These are phyloP conservation scores for Aporophyla lueneburgensis DNA, from an alignment of 2,888 invertebrate species.

Conservation along the genomic window DNA sequence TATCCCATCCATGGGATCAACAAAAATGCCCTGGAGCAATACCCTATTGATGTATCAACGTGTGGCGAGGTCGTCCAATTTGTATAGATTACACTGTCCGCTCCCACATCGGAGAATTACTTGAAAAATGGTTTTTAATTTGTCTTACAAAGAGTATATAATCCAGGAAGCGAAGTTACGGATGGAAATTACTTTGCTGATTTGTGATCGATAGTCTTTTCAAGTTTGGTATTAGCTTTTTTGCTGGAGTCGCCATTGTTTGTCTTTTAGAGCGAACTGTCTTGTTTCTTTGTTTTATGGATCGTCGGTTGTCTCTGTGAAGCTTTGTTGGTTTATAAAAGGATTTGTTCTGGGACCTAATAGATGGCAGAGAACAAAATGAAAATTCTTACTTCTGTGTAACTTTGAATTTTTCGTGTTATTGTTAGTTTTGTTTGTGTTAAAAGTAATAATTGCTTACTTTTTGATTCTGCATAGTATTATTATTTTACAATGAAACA, in stretches of 20 bases:
- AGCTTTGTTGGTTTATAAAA: constrained; percentile 51
- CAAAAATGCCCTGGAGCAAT: constrained; percentile 67
- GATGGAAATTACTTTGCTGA: constrained; percentile 58
- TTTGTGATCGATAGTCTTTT: constrained; percentile 62
- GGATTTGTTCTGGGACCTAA: constrained; percentile 42
- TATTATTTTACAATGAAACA: not conserved
- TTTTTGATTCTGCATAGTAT: not conserved
- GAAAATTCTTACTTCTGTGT: constrained; percentile 24
- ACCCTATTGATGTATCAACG: constrained; percentile 74
- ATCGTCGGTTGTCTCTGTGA: constrained; percentile 32
- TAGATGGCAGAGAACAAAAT: constrained; percentile 11
- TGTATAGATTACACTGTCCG: constrained; percentile 78
- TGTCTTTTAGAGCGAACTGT: constrained; percentile 54
- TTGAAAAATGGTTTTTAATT: constrained; percentile 83
- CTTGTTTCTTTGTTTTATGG: constrained; percentile 55
- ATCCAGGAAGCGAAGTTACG: constrained; percentile 41
- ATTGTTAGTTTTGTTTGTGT: constrained; percentile 4
- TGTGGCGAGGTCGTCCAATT: constrained; percentile 74
- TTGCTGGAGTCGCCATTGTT: constrained; percentile 49
- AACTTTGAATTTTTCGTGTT: constrained; percentile 13
- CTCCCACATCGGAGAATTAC: constrained; percentile 71
- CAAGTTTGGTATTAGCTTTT: constrained; percentile 59
- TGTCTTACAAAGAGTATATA: constrained; percentile 65
- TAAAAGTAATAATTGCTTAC: constrained; percentile 4
- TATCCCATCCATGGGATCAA: constrained; percentile 70